Base-by-base conservation (phyloP, 2,888 invertebrate genomes). In the Dolichopus griseipennis region DNA sequence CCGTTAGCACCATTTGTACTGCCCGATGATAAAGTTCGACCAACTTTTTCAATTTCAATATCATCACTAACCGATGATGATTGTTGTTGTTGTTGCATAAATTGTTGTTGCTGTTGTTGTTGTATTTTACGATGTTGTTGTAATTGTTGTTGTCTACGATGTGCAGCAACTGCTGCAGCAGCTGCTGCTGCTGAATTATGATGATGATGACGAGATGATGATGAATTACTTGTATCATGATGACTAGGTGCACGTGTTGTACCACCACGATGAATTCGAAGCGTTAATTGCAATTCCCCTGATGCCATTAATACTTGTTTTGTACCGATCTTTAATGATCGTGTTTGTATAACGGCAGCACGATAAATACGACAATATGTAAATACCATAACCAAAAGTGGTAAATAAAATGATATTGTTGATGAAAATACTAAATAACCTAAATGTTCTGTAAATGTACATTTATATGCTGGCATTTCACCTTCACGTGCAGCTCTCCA, bases 361-460 rank as follows among this genome's bases (percentile, higher is more conserved):
- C 92, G 86, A 83, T 97, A 97, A 75, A 97, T 97, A 73, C 93
- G 89, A 81, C 93, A 96, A 81, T 99, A 99, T 6, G 97, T 97
- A 82, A 97, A 97, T 73, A 98, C 92, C 95, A 99, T 99, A 68
- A 99, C 93, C 79, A 95, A 89, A 37, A 98, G 84, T 37, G 99
- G 99, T 74, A 96, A 86, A 82, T 98, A 99, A 83, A 99, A 99
- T 22, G 97, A 97, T 77, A 99, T 95, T 72, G 95, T 91, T 65
- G 97, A 97, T 18, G 97, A 97, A 83, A 98, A 97, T 78, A 97
- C 92, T 73, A 99, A 86, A 81, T 99, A 99, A 70, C 94, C 94
- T 75, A 95, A 85, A 82, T 97, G 95, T 81, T 97, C 96, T 72
- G 98, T 98, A 81, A 99, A 99, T 66, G 93, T 91, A 82, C 98